A percentile compares a stretch with the other conserved stretches of the same genome.
These are phyloP conservation scores for Oncorhynchus keta DNA, from an alignment of 2,113 vertebrate species.

Conservation along the genomic window DNA sequence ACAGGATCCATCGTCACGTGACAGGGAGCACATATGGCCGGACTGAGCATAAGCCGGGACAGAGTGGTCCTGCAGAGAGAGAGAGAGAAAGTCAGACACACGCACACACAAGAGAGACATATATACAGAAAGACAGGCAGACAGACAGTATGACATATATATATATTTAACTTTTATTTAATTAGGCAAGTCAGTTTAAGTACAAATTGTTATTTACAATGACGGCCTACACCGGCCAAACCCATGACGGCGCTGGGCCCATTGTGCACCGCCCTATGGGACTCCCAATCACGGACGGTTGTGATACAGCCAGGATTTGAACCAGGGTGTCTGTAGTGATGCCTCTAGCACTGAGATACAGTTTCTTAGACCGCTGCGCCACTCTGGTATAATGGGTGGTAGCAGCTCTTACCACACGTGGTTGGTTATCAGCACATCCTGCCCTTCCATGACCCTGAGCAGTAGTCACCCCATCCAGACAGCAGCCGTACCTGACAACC, in stretches of 20 bases:
- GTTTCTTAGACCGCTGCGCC: too few relatives aligned
- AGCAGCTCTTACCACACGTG: constrained; percentile 63
- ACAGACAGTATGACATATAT: background rate
- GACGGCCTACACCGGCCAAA: too few relatives aligned
- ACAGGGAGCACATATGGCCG: constrained; percentile 74
- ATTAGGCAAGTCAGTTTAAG: too few relatives aligned
- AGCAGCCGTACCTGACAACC: constrained; percentile 83
- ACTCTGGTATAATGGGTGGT: background rate
- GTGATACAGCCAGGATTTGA: too few relatives aligned
- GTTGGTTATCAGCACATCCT: constrained; percentile 72
- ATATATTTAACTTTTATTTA: too few relatives aligned
- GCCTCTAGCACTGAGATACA: too few relatives aligned
- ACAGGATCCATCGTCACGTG: constrained; percentile 82
- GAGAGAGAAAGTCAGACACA: constrained; percentile 2
- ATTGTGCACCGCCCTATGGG: too few relatives aligned
- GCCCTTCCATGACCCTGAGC: constrained; percentile 77
- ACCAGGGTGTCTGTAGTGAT: too few relatives aligned
- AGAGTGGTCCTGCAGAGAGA: constrained; percentile 22
- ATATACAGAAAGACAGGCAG: background rate
- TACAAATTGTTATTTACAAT: too few relatives aligned
- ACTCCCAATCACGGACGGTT: too few relatives aligned
- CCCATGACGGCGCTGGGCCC: too few relatives aligned
- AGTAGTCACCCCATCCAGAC: constrained; percentile 81
- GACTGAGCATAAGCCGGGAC: constrained; percentile 49
- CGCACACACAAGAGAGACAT: background rate